Evolutionary conservation across 2,797 vertebrate genomes (phyloP).

Genomic region (Antrozous pallidus): DNA sequence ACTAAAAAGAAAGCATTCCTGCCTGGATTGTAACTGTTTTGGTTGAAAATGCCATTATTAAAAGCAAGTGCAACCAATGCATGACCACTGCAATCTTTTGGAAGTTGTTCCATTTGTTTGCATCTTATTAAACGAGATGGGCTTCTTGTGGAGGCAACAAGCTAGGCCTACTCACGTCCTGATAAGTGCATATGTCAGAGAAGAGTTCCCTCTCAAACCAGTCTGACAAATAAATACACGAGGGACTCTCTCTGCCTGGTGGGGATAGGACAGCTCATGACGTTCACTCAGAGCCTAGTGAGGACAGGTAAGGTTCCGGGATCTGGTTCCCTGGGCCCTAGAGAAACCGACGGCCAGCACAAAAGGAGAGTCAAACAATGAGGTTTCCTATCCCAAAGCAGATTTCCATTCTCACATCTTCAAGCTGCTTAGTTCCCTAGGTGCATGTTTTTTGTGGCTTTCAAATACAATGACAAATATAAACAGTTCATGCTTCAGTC

Average conservation of each 20-base stretch:
- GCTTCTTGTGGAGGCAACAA: background rate
- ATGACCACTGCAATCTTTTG: background rate
- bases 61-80: background rate
- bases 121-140: background rate
- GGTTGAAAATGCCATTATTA: background rate
- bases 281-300: background rate
- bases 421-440: background rate
- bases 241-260: background rate
- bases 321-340: too few relatives aligned
- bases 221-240: background rate
- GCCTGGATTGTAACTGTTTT: background rate
- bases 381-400: background rate
- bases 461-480: background rate
- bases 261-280: background rate
- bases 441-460: background rate
- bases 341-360: background rate
- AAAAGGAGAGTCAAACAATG: background rate
- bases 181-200: fast-evolving
- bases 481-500: background rate
- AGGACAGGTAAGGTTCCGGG: background rate
- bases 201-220: background rate
- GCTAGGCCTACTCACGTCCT: background rate
- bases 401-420: background rate
- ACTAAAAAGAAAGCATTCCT: background rate
- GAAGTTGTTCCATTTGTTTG: background rate